Percentiles rank a stretch among this genome's conserved stretches.
Conservation (phyloP, 2,888 invertebrate species). For the Acanthoscelides obtectus region DNA sequence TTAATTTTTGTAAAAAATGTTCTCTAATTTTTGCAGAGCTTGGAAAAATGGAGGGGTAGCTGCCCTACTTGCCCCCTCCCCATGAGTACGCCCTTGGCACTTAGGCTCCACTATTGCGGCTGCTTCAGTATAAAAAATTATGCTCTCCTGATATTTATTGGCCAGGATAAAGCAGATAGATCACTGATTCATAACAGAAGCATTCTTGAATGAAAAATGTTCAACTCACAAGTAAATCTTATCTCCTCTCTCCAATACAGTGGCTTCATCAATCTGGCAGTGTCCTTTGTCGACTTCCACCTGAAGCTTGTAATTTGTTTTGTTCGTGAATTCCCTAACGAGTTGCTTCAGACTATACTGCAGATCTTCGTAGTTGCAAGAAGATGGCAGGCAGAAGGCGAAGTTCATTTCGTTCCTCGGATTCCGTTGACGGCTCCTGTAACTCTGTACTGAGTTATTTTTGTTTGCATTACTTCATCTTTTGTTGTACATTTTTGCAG, state of each 20-base stretch:
- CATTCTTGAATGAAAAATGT: not conserved
- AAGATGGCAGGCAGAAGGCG: constrained; percentile 58
- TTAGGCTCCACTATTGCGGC: too few relatives aligned
- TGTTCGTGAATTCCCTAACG: constrained; percentile 16
- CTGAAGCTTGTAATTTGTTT: constrained; percentile 14
- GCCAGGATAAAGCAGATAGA: not conserved
- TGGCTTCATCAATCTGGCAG: constrained; percentile 17
- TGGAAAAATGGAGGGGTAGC: too few relatives aligned
- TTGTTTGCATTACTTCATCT: too few relatives aligned
- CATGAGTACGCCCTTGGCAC: too few relatives aligned
- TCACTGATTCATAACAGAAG: not conserved
- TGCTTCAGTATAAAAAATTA: too few relatives aligned
- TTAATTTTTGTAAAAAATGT: too few relatives aligned
- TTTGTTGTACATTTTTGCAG: too few relatives aligned
- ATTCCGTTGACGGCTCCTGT: constrained; percentile 1
- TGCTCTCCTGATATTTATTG: too few relatives aligned
- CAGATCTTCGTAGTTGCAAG: constrained; percentile 53
- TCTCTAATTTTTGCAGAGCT: too few relatives aligned
- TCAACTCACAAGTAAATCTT: constrained; percentile 25
- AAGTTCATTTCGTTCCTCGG: constrained; percentile 47
- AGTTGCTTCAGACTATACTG: constrained; percentile 32
- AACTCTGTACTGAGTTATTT: not conserved
- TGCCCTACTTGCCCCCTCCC: too few relatives aligned
- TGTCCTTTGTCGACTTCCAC: constrained; percentile 17
- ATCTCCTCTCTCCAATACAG: constrained; percentile 13